phyloP scores from a whole-genome alignment of 2,113 vertebrate species.

The Anhinga anhinga region DNA sequence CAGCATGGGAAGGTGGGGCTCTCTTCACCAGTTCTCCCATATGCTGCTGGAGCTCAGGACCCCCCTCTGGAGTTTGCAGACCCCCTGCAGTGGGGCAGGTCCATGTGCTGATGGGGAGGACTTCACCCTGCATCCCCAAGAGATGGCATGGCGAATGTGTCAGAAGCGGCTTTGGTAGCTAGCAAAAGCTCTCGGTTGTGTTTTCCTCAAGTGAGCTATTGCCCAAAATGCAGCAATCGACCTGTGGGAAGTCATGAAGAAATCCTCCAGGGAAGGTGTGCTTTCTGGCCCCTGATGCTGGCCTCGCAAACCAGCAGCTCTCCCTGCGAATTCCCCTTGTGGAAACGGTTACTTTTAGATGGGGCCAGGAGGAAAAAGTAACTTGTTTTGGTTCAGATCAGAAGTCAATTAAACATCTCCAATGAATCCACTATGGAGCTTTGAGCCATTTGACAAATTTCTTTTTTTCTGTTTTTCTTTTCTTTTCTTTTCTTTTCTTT shows the following conservation, averaged over 20 bases:
- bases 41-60: neutral
- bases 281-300: neutral
- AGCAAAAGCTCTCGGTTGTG: neutral
- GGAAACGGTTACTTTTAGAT: neutral
- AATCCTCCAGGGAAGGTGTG: neutral
- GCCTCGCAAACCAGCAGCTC: neutral
- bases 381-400: neutral
- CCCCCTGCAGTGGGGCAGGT: neutral
- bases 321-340: neutral
- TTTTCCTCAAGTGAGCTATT: neutral
- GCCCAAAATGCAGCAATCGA: neutral
- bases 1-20: too few species aligned
- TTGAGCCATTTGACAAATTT: neutral
- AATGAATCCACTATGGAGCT: neutral
- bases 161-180: neutral
- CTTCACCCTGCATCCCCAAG: neutral
- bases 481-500: neutral
- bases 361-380: neutral
- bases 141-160: neutral
- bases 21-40: too few species aligned
- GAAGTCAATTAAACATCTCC: neutral
- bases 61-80: neutral
- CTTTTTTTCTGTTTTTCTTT: neutral
- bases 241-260: too few species aligned
- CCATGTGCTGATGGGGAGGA: neutral